Evolutionary conservation across 2,797 vertebrate species (phyloP), one percentile per base, ranked within the genome.

Genomic region (Acanthurus lineatus): DNA sequence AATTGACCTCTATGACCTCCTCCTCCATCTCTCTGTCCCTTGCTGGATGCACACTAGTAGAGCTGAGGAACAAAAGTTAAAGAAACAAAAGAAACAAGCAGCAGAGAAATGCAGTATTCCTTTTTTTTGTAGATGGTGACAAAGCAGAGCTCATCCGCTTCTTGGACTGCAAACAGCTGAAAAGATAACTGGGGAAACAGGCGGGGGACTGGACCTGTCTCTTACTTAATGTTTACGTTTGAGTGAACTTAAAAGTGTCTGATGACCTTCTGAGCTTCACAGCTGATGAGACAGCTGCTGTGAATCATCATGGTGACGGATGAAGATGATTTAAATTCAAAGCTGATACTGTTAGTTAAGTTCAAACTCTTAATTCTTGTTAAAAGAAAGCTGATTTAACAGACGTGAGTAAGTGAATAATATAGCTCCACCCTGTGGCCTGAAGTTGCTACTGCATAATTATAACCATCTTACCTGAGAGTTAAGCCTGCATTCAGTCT

Each of bases 91-190:
- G 73, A 81, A 86, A 79, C 60, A 49, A 89, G 73, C 81, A 57
- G 63, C 25, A 28, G 67, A 82, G 60, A 74, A 81, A 92, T 92
- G 93, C 90, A 91, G 94, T 93, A 89, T 94, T 94, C 91, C 90
- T 92, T 93, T 78, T 67, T 67, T 65, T 65, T 42, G 32, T 65
- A 63, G 47, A 66, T 4, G 17, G 57, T 66, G 77, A 64, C 12
- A 61, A 9, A 54, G 28, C 20, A n/a, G 62, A 69, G 79, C 65
- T 70, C 17, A 19, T 19, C 48, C 14, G 72, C 56, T 69, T 66
- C 56, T 61, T 58, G 67, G 73, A 82, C 19, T 86, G 52, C 49
- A 45, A 42, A 45, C 12, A n/a, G 16, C 28, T 80, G 0, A 58
- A 65, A 59, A 17, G 47, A 61, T 57, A 68, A 81, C 25, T 22